Percentiles rank a stretch among this genome's conserved stretches.
phyloP scores from a whole-genome alignment of 2,888 invertebrate species.

The Microchrysa polita region DNA sequence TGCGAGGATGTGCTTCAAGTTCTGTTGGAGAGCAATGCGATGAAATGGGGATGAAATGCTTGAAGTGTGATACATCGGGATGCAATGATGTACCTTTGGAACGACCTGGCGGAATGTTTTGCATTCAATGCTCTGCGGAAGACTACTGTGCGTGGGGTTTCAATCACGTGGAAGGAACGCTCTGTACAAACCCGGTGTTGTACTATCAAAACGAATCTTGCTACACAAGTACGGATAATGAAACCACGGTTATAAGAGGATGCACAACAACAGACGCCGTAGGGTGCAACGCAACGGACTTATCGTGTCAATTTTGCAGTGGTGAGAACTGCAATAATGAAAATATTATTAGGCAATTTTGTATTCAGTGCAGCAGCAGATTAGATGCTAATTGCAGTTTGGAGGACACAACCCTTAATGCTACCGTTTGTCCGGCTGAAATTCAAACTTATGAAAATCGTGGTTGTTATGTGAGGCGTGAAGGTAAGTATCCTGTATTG shows the following conservation, averaged over 20 bases:
- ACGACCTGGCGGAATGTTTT: constrained; percentile 16
- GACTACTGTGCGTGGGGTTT: constrained; percentile 25
- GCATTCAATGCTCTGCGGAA: constrained; percentile 27
- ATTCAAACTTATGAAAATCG: constrained; percentile 29
- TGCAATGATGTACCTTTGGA: constrained; percentile 53
- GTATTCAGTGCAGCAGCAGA: constrained; percentile 27
- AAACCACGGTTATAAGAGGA: constrained; percentile 27
- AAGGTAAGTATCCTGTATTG: background rate
- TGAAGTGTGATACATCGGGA: constrained; percentile 48
- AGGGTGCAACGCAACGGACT: constrained; percentile 1
- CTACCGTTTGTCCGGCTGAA: background rate
- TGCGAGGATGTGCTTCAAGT: constrained; percentile 56
- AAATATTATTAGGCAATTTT: constrained; percentile 18
- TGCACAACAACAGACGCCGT: constrained; percentile 26
- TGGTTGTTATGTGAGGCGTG: constrained; percentile 20
- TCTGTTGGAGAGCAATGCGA: constrained; percentile 53
- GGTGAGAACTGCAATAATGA: constrained; percentile 39
- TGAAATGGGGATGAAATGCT: constrained; percentile 52
- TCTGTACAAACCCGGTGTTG: background rate
- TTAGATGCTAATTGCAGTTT: background rate
- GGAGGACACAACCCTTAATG: background rate
- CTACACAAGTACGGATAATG: background rate
- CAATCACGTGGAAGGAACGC: background rate
- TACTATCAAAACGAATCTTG: constrained; percentile 26
- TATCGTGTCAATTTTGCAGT: constrained; percentile 15